Conservation (phyloP, 2,113 vertebrate genomes). For the Ciconia stormi region DNA sequence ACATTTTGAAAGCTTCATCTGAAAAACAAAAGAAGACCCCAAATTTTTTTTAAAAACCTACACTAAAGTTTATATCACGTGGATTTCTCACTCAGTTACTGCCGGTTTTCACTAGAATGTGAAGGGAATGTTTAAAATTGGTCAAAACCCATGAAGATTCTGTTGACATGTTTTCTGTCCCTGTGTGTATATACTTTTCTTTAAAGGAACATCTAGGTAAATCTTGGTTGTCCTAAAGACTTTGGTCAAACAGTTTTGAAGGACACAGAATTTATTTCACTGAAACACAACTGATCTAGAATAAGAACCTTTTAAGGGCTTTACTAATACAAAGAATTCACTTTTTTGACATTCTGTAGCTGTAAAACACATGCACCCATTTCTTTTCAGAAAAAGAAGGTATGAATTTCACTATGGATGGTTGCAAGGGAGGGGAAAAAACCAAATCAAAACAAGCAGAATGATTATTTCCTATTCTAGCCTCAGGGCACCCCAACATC, state of each 20-base stretch:
- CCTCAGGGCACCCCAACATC: background rate
- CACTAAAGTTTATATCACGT: rapidly evolving
- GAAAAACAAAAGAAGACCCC: background rate
- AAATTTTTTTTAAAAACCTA: background rate
- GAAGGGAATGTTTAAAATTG: slow-evolving; percentile 1
- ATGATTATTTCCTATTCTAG: background rate
- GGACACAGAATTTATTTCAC: background rate
- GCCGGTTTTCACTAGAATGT: background rate
- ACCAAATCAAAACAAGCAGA: background rate
- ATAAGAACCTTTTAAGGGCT: background rate
- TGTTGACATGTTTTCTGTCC: background rate
- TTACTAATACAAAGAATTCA: background rate
- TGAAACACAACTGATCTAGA: background rate
- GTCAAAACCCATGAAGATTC: background rate
- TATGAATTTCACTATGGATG: background rate
- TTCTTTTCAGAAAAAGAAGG: background rate
- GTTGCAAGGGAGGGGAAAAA: background rate
- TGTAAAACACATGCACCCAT: background rate
- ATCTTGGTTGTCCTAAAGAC: background rate
- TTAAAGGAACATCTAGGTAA: background rate
- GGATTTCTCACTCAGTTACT: background rate
- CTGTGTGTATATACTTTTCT: background rate
- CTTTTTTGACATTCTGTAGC: background rate
- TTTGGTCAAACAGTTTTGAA: background rate
- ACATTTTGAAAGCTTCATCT: background rate